These are phyloP conservation scores for Cygnus buccinator DNA, from an alignment of 2,113 vertebrate species.

Conservation along the genomic window DNA sequence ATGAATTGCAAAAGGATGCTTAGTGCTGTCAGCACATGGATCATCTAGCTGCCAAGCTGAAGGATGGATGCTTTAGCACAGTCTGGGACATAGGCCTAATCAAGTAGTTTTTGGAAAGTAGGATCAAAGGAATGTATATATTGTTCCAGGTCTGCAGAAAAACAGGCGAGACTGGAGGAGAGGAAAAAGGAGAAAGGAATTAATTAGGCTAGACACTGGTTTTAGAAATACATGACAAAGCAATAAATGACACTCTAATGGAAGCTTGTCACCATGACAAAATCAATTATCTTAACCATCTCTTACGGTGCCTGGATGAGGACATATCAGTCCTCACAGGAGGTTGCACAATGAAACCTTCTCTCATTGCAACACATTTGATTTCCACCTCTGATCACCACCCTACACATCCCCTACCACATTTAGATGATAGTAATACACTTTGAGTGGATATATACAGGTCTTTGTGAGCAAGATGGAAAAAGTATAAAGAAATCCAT, in stretches of 20 bases:
- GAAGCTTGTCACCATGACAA: background rate
- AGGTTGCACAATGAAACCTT: background rate
- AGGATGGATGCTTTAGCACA: background rate
- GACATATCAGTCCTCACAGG: background rate
- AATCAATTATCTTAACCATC: background rate
- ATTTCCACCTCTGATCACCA: background rate
- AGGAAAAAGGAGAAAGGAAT: background rate
- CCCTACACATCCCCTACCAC: background rate
- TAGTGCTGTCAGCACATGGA: background rate
- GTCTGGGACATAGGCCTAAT: background rate
- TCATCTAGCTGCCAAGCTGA: background rate
- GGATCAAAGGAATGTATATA: background rate
- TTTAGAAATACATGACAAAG: background rate
- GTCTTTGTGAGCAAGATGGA: background rate
- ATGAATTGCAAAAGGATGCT: background rate
- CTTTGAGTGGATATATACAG: background rate
- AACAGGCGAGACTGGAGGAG: background rate
- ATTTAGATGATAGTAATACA: background rate
- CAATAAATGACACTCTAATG: background rate
- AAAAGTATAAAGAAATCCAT: background rate
- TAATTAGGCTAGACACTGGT: background rate
- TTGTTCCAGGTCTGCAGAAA: background rate
- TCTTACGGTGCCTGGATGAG: background rate
- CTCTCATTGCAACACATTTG: background rate
- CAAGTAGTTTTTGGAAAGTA: background rate